Conservation (phyloP, 64 coral and sea anemone genomes). For the Platygyra sinensis region DNA sequence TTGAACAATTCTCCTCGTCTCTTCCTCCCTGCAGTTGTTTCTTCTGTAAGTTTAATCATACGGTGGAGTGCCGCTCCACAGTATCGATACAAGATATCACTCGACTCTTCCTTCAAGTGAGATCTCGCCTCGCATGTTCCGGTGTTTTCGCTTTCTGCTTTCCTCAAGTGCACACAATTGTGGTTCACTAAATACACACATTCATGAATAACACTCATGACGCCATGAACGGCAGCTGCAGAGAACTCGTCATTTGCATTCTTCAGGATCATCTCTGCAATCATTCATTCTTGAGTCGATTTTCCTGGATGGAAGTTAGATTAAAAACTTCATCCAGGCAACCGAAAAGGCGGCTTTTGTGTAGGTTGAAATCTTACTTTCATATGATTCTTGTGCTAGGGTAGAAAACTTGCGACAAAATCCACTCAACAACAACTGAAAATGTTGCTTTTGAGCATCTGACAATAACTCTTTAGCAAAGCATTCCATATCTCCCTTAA, state of each 20-base stretch:
- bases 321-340: constrained; percentile 47
- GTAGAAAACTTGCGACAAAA: constrained; percentile 54
- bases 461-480: too few species aligned
- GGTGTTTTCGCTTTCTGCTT: neutral
- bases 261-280: neutral
- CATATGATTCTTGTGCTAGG: neutral
- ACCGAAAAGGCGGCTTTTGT: constrained; percentile 37
- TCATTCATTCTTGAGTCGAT: constrained; percentile 14
- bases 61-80: constrained; percentile 5
- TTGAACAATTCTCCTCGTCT: neutral
- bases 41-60: constrained; percentile 14
- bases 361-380: neutral
- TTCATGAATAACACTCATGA: neutral
- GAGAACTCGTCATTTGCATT: neutral
- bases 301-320: constrained; percentile 18
- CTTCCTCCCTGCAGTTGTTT: constrained; percentile 14
- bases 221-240: neutral
- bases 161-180: neutral
- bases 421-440: constrained; percentile 23
- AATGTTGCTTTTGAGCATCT: constrained; percentile 23
- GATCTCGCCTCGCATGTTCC: neutral
- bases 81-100: constrained; percentile 1
- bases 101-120: constrained; percentile 1
- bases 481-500: too few species aligned
- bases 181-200: neutral